Evolutionary conservation across 1,140 invertebrate species (phyloP), one percentile per base, ranked within the genome.

Genomic region (Ditylenchus dipsaci): DNA sequence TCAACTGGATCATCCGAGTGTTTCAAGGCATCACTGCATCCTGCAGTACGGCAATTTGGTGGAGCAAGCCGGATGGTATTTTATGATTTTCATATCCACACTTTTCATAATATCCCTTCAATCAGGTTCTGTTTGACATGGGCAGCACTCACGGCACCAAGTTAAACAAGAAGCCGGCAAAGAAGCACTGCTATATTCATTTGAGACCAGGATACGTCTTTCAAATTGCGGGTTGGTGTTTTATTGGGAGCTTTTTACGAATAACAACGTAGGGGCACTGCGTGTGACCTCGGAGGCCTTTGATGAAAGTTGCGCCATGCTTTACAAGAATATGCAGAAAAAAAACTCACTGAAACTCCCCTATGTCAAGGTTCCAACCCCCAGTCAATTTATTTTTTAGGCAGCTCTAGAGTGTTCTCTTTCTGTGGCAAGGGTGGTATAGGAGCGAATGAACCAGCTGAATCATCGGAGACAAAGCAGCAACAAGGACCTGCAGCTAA

Each of bases 131-230:
- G 15, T 53, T 7, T 33, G 94, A 98, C 85, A 84, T 97, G 26
- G 90, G 88, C 56, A 95, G 92, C 77, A 96, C 93, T 0, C 93
- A 97, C 82, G 94, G 94, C 1, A 95, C 92, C 0, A 93, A 90
- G 84, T 86, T 95, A 61, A 97, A 98, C 83, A 92, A 93, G 78
- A 87, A 88, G 61, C 87, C 87, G 69, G 81, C 95, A 11, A 89
- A 88, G 75, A 86, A 91, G 0, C 88, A 89, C 60, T 87, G 88
- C 29, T 97, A 90, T 78, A 88, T 89, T 19, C 87, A 88, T 71
- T 81, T 96, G 1, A 85, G 88, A 69, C 91, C 93, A 0, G 93
- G 93, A 0, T 91, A 95, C 85, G 89, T 95, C 82, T 84, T 97
- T 3, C 93, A 90, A 84, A 90, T 97, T 84, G 95, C 93, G 1